Percentiles rank a stretch among this genome's conserved stretches.
phyloP scores from a whole-genome alignment of 2,888 invertebrate genomes.

The Drosophila cognata region DNA sequence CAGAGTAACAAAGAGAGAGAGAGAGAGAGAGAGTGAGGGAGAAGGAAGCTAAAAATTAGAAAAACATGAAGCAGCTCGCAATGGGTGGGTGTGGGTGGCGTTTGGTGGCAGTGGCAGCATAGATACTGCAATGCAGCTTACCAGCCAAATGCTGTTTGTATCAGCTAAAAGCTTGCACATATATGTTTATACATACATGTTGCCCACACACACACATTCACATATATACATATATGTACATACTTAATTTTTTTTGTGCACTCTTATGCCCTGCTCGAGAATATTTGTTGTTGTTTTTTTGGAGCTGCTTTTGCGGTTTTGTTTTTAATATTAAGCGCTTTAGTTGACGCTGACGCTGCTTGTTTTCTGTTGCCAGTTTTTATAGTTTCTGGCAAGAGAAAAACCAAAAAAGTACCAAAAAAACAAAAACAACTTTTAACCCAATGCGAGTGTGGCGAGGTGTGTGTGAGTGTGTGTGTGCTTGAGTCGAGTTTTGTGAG shows the following conservation, averaged over 20 bases:
- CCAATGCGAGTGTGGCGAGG: constrained; percentile 41
- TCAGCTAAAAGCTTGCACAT: constrained; percentile 47
- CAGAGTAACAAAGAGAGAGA: constrained; percentile 11
- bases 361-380: constrained; percentile 71
- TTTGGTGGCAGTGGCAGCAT: neutral
- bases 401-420: neutral
- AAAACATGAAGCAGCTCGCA: constrained; percentile 45
- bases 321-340: constrained; percentile 75
- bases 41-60: constrained; percentile 46
- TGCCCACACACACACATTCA: constrained; percentile 1
- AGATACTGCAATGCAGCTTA: constrained; percentile 63
- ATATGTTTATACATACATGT: constrained; percentile 5
- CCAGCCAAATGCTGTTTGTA: constrained; percentile 62
- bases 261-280: constrained; percentile 35
- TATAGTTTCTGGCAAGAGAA: constrained; percentile 58
- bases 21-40: neutral
- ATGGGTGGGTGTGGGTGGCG: constrained; percentile 8
- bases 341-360: constrained; percentile 75
- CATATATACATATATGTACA: constrained; percentile 20
- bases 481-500: constrained; percentile 39
- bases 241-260: constrained; percentile 55
- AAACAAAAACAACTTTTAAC: constrained; percentile 35
- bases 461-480: constrained; percentile 25
- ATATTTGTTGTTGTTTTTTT: constrained; percentile 35
- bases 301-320: constrained; percentile 53